phyloP scores from a whole-genome alignment of 2,797 vertebrate genomes.

The Percopsis omiscomaycus region DNA sequence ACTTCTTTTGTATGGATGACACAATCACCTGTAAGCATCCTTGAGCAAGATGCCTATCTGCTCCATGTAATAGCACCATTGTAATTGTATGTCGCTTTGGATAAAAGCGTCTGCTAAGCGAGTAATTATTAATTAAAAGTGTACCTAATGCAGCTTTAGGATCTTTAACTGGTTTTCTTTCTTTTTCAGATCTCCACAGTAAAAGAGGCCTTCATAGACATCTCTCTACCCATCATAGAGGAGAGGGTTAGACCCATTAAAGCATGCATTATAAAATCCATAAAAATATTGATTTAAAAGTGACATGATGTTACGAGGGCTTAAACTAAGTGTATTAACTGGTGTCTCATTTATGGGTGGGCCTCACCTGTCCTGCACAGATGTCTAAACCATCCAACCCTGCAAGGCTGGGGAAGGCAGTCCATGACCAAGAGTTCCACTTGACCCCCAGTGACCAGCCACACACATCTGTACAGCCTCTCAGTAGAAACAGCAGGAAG shows the following conservation, averaged over 20 bases:
- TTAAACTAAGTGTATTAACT: background rate
- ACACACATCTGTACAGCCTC: constrained; percentile 62
- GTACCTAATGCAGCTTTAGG: no score
- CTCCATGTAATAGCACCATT: no score
- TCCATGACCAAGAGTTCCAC: constrained; percentile 75
- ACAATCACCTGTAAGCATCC: no score
- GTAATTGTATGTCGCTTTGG: no score
- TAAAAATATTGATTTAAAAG: background rate
- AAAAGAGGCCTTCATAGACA: constrained; percentile 97
- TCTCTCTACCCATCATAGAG: constrained; percentile 97
- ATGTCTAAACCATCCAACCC: constrained; percentile 89
- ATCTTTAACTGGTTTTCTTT: constrained; percentile 9
- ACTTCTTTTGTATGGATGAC: no score
- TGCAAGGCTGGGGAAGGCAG: constrained; percentile 80
- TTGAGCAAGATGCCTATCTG: no score
- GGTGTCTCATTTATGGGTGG: background rate
- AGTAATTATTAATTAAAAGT: no score
- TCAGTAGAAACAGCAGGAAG: constrained; percentile 80
- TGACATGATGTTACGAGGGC: background rate
- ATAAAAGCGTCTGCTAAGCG: no score
- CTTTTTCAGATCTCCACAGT: constrained; percentile 88
- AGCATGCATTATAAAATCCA: background rate
- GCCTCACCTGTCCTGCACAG: constrained; percentile 58
- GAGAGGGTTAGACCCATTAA: constrained; percentile 86
- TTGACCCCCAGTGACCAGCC: constrained; percentile 67